A percentile compares a stretch with the other conserved stretches of the same genome.
These are phyloP conservation scores for Ectropis grisescens DNA, from an alignment of 1,140 invertebrate species.

Conservation along the genomic window DNA sequence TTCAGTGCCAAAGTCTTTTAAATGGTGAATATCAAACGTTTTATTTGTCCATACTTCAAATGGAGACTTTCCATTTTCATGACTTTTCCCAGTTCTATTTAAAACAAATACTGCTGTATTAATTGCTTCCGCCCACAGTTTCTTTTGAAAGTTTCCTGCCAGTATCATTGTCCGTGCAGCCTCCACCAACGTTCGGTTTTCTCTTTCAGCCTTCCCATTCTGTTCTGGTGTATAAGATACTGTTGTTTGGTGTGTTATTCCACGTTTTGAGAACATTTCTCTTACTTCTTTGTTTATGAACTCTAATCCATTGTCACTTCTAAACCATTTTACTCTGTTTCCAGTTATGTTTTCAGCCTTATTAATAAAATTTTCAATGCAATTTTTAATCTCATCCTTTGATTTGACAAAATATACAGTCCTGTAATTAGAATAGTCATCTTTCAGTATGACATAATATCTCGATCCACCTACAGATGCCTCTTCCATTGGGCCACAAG, in stretches of 20 bases:
- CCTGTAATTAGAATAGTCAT: constrained; percentile 45
- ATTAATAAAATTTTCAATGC: constrained; percentile 38
- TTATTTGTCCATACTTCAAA: constrained; percentile 37
- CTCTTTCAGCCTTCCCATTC: constrained; percentile 60
- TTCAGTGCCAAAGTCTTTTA: constrained; percentile 34
- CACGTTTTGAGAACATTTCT: constrained; percentile 19
- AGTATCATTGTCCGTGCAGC: constrained; percentile 34
- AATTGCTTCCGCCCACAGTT: constrained; percentile 46
- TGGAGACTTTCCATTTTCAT: constrained; percentile 26
- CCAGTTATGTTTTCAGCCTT: constrained; percentile 32
- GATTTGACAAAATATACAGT: constrained; percentile 45
- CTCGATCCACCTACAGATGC: constrained; percentile 12
- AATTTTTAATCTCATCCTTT: constrained; percentile 39
- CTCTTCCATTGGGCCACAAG: constrained; percentile 55
- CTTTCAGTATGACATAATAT: constrained; percentile 36
- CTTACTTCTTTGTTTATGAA: constrained; percentile 39
- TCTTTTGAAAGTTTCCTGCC: constrained; percentile 19
- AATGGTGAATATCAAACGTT: constrained; percentile 19
- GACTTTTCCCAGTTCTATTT: constrained; percentile 43
- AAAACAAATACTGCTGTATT: constrained; percentile 39
- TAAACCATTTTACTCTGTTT: constrained; percentile 33
- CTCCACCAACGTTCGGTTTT: constrained; percentile 56
- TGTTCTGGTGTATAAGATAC: constrained; percentile 59
- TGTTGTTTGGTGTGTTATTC: constrained; percentile 40
- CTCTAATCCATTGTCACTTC: constrained; percentile 59